A percentile compares a stretch with the other conserved stretches of the same genome.
Evolutionary conservation across 2,113 vertebrate genomes (phyloP).

Genomic region (Conger conger): DNA sequence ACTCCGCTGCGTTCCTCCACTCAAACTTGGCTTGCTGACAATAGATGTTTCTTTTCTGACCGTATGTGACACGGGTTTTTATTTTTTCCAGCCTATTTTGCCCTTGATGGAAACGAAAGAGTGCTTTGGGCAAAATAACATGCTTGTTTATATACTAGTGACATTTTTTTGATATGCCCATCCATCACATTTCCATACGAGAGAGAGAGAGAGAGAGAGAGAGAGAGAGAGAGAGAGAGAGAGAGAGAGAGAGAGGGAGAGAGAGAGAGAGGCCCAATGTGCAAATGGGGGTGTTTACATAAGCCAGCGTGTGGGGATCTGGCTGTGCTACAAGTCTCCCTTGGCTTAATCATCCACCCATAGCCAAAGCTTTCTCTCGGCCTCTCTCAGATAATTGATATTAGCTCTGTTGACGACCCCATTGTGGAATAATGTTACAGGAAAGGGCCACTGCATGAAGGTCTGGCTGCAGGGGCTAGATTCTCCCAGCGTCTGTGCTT

Average conservation of each 20-base stretch:
- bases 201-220: neutral
- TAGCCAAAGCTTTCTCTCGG: neutral
- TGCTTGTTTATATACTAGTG: neutral
- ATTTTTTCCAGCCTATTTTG: neutral
- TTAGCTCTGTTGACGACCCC: slow-evolving; percentile 1
- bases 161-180: neutral
- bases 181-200: neutral
- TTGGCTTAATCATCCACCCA: slow-evolving; percentile 1
- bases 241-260: neutral
- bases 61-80: neutral
- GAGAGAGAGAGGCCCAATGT: neutral
- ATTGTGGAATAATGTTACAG: neutral
- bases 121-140: neutral
- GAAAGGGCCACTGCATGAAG: neutral
- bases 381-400: neutral
- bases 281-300: neutral
- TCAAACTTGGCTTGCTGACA: neutral
- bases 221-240: neutral
- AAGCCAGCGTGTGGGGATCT: neutral
- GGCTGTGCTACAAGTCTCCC: neutral
- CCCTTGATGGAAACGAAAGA: neutral
- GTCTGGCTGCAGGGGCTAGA: neutral
- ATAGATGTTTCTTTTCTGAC: neutral
- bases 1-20: neutral
- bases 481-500: neutral